Evolutionary conservation across 2,797 vertebrate species (phyloP), one percentile per base, ranked within the genome.

Genomic region (Alectoris magna): DNA sequence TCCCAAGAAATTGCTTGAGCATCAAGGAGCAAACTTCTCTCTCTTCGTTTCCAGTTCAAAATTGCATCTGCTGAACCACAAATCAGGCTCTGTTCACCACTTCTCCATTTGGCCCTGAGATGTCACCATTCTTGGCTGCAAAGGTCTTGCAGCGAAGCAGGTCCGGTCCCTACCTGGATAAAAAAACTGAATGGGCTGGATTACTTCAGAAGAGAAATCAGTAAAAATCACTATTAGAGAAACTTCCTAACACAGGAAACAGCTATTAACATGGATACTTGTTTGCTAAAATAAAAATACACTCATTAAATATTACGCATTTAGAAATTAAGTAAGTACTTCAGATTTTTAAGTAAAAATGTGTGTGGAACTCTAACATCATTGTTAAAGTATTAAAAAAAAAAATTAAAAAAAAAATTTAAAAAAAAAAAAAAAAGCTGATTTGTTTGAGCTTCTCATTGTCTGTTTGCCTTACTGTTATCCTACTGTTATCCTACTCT

Each of bases 391-490:
- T 55, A 41, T 41, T 41, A 38, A 58, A 64, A 19, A 77, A 34
- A 34, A 34, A 34, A 6, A 34, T 34, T 34, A 34, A 34, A 34
- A 34, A 34, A 34, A 34, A 34, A 34, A n/a, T n/a, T 34, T 80
- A 70, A 7, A 87, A 53, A 11, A 44, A 44, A 44, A 44, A 44
- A 44, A 44, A 18, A 77, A 91, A 84, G 41, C 17, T 69, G 46
- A 64, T 92, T 87, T 93, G 16, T 88, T 88, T 72, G 7, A 72
- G 17, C 66, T 92, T 86, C 49, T 75, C 49, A 18, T 17, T 72
- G 48, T 29, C 34, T 77, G 55, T 66, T 93, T 93, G 73, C 23
- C 46, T 81, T 84, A 44, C 26, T 36, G 59, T 78, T 86, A 88
- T 49, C 77, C 56, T 84, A 44, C 26, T 36, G 59, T 78, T 86